Percentiles rank a stretch among this genome's conserved stretches.
These are phyloP conservation scores for Limnephilus lunatus DNA, from an alignment of 2,888 invertebrate genomes.

Conservation along the genomic window DNA sequence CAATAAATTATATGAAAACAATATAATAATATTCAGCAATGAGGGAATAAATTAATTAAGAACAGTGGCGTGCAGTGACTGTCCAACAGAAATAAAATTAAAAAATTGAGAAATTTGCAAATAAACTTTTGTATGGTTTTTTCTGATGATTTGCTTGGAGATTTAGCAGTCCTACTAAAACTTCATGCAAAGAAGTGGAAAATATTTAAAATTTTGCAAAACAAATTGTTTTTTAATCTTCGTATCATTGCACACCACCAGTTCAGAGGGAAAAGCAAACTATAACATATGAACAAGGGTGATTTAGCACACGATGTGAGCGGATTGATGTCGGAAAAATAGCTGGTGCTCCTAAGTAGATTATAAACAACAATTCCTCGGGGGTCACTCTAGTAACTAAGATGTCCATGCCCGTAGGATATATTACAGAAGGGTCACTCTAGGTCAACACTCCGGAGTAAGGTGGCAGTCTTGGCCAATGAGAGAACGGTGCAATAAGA, in stretches of 20 bases:
- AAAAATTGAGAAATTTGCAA: not conserved
- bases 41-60: constrained; percentile 8
- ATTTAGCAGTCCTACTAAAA: not conserved
- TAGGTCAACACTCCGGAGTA: no score
- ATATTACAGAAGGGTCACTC: not conserved
- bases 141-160: not conserved
- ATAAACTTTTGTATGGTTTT: not conserved
- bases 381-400: not conserved
- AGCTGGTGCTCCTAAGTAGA: not conserved
- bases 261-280: constrained; percentile 13
- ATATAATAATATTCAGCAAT: constrained; percentile 27
- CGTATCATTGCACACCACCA: not conserved
- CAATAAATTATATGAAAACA: constrained; percentile 21
- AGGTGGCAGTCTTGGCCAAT: not conserved
- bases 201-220: not conserved
- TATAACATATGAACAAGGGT: constrained; percentile 40
- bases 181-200: not conserved
- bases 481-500: not conserved
- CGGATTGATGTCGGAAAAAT: not conserved
- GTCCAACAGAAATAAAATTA: not conserved
- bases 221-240: not conserved
- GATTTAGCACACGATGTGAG: constrained; percentile 10
- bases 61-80: not conserved
- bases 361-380: not conserved
- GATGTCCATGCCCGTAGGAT: not conserved